Evolutionary conservation across 2,113 vertebrate species (phyloP).

Genomic region (Cottus gobio): DNA sequence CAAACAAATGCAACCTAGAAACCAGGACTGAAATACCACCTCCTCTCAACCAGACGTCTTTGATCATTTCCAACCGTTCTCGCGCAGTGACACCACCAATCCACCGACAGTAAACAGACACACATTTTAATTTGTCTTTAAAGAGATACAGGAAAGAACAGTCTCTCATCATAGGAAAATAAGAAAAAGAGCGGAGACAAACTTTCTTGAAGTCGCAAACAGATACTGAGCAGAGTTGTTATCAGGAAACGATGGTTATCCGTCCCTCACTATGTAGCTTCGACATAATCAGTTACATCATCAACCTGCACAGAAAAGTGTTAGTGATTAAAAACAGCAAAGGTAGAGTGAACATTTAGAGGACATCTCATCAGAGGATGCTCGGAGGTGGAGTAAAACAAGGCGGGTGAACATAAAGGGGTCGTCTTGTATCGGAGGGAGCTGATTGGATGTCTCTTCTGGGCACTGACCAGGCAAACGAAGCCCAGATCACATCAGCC

Average conservation of each 20-base stretch:
- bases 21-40: neutral
- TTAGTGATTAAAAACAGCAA: conserved; percentile 33
- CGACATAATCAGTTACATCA: conserved; percentile 6
- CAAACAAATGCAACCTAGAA: neutral
- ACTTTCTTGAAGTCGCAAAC: conserved; percentile 7
- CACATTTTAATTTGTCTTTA: conserved; percentile 59
- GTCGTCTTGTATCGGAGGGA: neutral
- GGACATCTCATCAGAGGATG: conserved; percentile 1
- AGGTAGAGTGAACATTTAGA: neutral
- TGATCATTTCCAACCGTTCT: neutral
- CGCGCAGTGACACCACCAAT: neutral
- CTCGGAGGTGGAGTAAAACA: conserved; percentile 10
- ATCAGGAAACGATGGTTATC: neutral
- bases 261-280: conserved; percentile 1
- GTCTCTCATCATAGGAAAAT: conserved; percentile 52
- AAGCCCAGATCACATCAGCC: conserved; percentile 83
- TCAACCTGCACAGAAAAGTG: conserved; percentile 51
- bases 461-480: neutral
- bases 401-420: neutral
- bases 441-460: neutral
- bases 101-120: conserved; percentile 43
- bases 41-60: neutral
- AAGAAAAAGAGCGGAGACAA: conserved; percentile 31
- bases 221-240: conserved; percentile 11
- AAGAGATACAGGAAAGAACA: conserved; percentile 62